Base-by-base conservation (phyloP, 2,797 vertebrate species). In the Sebastes baramenuke region DNA sequence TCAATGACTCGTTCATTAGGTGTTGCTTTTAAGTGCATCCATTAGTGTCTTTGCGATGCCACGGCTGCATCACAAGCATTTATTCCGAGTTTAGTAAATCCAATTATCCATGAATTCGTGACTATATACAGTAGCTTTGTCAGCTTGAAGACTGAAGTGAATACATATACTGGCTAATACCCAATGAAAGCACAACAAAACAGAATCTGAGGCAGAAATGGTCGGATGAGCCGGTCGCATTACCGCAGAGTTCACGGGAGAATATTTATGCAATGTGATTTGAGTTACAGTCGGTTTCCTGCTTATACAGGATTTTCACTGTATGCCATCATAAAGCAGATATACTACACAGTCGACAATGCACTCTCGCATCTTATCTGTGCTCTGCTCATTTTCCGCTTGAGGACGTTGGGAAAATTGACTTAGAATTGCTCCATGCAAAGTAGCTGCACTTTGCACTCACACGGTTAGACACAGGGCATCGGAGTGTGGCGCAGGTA, bases 341-440 rank as follows among this genome's bases (percentile, higher is more conserved):
- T 89, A 92, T 87, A 94, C 86, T 76, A 89, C 88, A 87, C 81
- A 87, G 86, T 87, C 81, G 79, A 89, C 85, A 73, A 89, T 84
- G 88, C 86, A 88, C 83, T 77, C 85, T 83, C 69, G 74, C 85
- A 88, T 95, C 92, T 94, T 95, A 95, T 95, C 92, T 91, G 62
- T 60, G 80, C 87, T 87, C 84, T 82, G 84, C 91, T 95, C 91
- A 96, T 96, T 96, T 96, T 96, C 89, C 75, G 90, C 94, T 91
- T 94, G 94, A 92, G 74, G 83, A 93, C 89, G 87, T 92, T 89
- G 68, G 81, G 93, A 92, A 95, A 96, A 96, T 95, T 94, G 94
- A 94, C 93, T 95, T 85, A 79, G 85, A 90, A 94, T 94, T 92
- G 90, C 88, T 92, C 87, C 84, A 94, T 94, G 93, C 93, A 94